Base-by-base conservation (phyloP, 2,888 invertebrate species). In the Bombylius major region DNA sequence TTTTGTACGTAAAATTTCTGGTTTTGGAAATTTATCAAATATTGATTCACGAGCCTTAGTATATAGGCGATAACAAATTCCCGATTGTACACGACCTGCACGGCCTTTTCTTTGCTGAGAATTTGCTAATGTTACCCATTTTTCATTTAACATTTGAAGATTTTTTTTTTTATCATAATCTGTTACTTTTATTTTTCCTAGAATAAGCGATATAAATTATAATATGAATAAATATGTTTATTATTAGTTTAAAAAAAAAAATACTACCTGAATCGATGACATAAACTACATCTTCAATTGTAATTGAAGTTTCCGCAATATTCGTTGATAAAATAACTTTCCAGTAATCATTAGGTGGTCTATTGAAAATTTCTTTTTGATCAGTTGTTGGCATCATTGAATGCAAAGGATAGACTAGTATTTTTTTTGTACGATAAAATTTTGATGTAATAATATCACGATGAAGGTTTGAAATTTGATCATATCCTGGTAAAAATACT, bases 231-330 rank as follows among this genome's bases (percentile, higher is more conserved):
- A n/a, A n/a, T n/a, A n/a, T n/a, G n/a, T n/a, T n/a, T n/a, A n/a
- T n/a, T n/a, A n/a, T n/a, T n/a, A n/a, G n/a, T n/a, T n/a, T n/a
- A n/a, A n/a, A n/a, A n/a, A n/a, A n/a, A n/a, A n/a, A n/a, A n/a
- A n/a, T n/a, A n/a, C n/a, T n/a, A n/a, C n/a, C n/a, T 62, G 84
- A 81, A 70, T 97, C 90, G 42, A 97, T 80, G 0, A 97, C 96
- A 73, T 84, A 93, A 0, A 94, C 89, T 6, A 97, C 84, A 74
- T 97, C 96, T 66, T 96, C 92, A 61, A 97, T 91, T 5, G 97
- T 97, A 58, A 97, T 91, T 31, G 94, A 94, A 0, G 95, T 95
- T 75, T 97, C 97, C 0, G 96, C 95, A 60, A 97, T 92, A 63
- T 89, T 90, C 0, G 96, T 97, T 0, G 96, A 85, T 51, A 96